Percentiles rank a stretch among this genome's conserved stretches.
Conservation (phyloP, 2,888 invertebrate genomes). For the Ecdyonurus torrentis region DNA sequence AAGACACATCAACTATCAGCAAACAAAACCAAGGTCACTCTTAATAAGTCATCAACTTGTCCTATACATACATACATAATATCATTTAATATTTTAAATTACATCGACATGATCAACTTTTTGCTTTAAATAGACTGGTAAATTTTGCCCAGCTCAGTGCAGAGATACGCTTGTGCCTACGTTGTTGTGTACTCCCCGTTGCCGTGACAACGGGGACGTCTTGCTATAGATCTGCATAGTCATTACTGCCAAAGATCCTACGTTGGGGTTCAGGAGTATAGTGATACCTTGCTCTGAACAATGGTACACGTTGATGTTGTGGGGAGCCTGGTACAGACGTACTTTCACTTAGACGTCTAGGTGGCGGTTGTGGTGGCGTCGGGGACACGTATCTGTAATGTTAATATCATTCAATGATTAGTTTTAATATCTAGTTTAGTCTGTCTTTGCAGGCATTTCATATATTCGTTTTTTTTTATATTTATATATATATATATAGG, state of each 20-base stretch:
- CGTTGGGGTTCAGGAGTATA: slow-evolving; percentile 31
- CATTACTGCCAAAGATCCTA: slow-evolving; percentile 7
- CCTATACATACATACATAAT: too few species aligned
- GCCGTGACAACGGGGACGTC: not conserved
- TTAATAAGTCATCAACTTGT: too few species aligned
- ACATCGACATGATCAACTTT: not conserved
- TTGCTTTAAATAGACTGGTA: not conserved
- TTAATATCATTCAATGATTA: too few species aligned
- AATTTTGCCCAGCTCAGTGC: not conserved
- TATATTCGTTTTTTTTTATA: too few species aligned
- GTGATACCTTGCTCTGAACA: slow-evolving; percentile 36
- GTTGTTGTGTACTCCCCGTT: too few species aligned
- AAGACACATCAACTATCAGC: too few species aligned
- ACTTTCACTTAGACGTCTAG: slow-evolving; percentile 42
- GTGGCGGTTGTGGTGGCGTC: slow-evolving; percentile 41
- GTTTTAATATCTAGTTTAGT: too few species aligned
- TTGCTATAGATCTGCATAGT: not conserved
- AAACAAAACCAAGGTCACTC: too few species aligned
- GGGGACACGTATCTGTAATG: slow-evolving; percentile 37
- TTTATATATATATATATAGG: too few species aligned
- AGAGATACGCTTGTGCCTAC: not conserved
- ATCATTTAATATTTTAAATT: too few species aligned
- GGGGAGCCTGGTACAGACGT: slow-evolving; percentile 51
- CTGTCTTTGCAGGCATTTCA: too few species aligned
- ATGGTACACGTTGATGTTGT: slow-evolving; percentile 28